Evolutionary conservation across 2,113 vertebrate genomes (phyloP).

Genomic region (Rhea pennata): DNA sequence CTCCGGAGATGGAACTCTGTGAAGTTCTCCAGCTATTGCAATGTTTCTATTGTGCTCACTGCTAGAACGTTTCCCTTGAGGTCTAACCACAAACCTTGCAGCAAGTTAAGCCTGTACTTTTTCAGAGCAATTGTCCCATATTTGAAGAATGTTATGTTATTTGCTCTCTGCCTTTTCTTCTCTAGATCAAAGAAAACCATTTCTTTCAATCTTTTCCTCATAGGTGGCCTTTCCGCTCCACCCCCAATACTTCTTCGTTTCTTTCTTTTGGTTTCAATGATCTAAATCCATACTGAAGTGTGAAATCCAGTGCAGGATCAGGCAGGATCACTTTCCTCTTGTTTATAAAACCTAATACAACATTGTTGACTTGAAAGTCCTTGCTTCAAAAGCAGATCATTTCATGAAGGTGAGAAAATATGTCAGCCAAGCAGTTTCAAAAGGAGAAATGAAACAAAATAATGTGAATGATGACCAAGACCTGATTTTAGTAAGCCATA

Average conservation of each 20-base stretch:
- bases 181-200: neutral
- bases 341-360: neutral
- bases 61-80: neutral
- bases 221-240: neutral
- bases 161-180: neutral
- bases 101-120: neutral
- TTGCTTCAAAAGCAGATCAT: neutral
- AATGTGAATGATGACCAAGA: neutral
- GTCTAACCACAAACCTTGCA: neutral
- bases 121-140: neutral
- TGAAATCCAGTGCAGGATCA: neutral
- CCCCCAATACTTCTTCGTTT: neutral
- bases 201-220: neutral
- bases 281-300: neutral
- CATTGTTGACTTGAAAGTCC: neutral
- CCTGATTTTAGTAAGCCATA: neutral
- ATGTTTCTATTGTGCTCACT: neutral
- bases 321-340: neutral
- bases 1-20: neutral
- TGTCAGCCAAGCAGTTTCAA: neutral
- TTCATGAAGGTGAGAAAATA: neutral
- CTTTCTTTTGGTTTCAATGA: neutral
- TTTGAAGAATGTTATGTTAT: neutral
- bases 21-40: neutral
- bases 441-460: constrained; percentile 11